Evolutionary conservation across 2,797 vertebrate genomes (phyloP), one percentile per base, ranked within the genome.

Genomic region (Aotus griseimembra): DNA sequence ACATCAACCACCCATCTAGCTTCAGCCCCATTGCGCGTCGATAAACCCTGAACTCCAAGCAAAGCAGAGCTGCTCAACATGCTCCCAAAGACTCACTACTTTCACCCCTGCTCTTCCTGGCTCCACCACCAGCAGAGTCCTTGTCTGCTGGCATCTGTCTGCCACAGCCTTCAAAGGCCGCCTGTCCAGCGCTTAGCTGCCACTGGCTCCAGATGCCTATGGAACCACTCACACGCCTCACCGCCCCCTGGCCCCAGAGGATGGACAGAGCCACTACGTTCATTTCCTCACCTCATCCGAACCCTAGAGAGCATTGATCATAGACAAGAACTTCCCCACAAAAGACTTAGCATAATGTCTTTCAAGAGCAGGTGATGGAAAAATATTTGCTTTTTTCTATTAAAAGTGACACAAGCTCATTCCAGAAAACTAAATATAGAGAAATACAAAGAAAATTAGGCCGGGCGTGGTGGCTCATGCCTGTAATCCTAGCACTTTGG

Each of bases 181-280:
- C 52, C 26, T 41, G 70, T n/a, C 19, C 44, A 36, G 19, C 36
- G 33, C 72, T 70, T 64, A 19, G 41, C 33, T 30, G 26, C 10
- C 14, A 8, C 22, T 4, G 22, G 22, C 11, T 12, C 44, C 7
- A 19, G 7, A 82, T 0, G 0, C 39, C 46, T 26, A 1, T 13
- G 13, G 28, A 83, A 48, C 50, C 41, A 1, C 19, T 36, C 33
- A 90, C 33, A 48, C 1, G 3, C 55, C 57, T 28, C 57, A 28
- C 26, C 26, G 4, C 26, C 4, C 33, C 24, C 2, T 10, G 36
- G 81, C 22, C 39, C 2, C 15, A 5, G 24, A n/a, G 13, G 6
- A 6, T 3, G 3, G 22, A 67, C 24, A 77, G 41, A 58, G 36
- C 28, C 30, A 79, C 30, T 26, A 24, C 3, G 5, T 44, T 48